Evolutionary conservation across 2,113 vertebrate species (phyloP), one percentile per base, ranked within the genome.

Genomic region (Lagopus muta): DNA sequence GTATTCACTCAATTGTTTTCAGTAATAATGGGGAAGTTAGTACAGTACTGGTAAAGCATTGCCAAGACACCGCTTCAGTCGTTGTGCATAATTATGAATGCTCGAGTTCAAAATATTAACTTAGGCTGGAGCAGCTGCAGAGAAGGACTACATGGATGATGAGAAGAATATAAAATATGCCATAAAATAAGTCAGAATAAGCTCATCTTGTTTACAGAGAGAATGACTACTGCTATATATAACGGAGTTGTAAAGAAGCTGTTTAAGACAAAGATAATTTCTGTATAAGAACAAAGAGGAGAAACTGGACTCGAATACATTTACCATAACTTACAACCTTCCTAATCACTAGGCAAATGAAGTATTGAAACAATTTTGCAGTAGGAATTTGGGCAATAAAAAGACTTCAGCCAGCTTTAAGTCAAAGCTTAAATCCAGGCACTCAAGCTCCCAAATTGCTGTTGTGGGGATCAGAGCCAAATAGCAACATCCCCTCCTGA

Each of bases 41-140:
- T 58, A 65, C 0, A 0, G 58, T 57, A 69, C 38, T 92, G 86
- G 89, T 89, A 90, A 95, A 94, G 74, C 25, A 93, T 65, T 88
- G 73, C 94, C 58, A 93, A 94, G 81, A 92, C 92, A 95, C 90
- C 88, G 72, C 81, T 94, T 93, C 89, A 83, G 88, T 93, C 94
- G 94, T 93, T 82, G 81, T 84, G 74, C 0, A 16, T 10, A 95
- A 95, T 96, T 96, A 92, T 72, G 40, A 94, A 92, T 0, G 43
- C 80, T 92, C 94, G 74, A 94, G 92, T 95, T 96, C 88, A 93
- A 83, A 90, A 94, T 94, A 94, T 93, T 94, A 93, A 95, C 77
- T 95, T 69, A 43, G 90, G 83, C 83, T 89, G 62, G 48, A 95
- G 55, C 94, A 95, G 91, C 95, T 96, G 95, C 92, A 95, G 83